phyloP scores from a whole-genome alignment of 2,888 invertebrate genomes.

The Platerodrilus igneus region DNA sequence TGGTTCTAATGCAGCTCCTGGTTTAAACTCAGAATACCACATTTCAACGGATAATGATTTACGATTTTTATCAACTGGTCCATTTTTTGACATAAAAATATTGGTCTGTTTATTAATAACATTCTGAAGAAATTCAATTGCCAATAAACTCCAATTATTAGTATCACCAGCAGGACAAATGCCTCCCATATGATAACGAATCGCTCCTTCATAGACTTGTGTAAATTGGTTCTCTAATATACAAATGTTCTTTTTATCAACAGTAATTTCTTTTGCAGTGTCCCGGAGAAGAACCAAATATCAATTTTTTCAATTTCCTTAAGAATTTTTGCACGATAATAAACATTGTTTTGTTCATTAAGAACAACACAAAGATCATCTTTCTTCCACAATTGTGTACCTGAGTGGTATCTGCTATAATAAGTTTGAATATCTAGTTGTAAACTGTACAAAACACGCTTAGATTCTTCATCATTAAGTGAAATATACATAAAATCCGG shows the following conservation, averaged over 20 bases:
- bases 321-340: constrained; percentile 60
- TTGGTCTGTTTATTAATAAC: constrained; percentile 20
- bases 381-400: constrained; percentile 48
- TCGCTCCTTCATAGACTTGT: constrained; percentile 54
- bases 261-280: constrained; percentile 54
- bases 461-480: constrained; percentile 9
- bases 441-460: constrained; percentile 36
- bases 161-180: constrained; percentile 64
- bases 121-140: constrained; percentile 55
- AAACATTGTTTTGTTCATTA: constrained; percentile 52
- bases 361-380: constrained; percentile 51
- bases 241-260: constrained; percentile 49
- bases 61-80: constrained; percentile 28
- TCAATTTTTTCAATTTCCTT: constrained; percentile 47
- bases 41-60: constrained; percentile 55
- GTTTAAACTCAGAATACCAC: constrained; percentile 58
- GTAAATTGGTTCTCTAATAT: constrained; percentile 52
- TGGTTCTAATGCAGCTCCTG: constrained; percentile 64
- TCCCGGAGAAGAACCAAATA: constrained; percentile 63
- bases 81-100: constrained; percentile 26
- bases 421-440: constrained; percentile 54
- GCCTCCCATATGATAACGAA: constrained; percentile 65
- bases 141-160: constrained; percentile 56
- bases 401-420: constrained; percentile 33
- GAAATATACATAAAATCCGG: constrained; percentile 37